These are phyloP conservation scores for Hipparchia semele DNA, from an alignment of 2,888 invertebrate species.

Conservation along the genomic window DNA sequence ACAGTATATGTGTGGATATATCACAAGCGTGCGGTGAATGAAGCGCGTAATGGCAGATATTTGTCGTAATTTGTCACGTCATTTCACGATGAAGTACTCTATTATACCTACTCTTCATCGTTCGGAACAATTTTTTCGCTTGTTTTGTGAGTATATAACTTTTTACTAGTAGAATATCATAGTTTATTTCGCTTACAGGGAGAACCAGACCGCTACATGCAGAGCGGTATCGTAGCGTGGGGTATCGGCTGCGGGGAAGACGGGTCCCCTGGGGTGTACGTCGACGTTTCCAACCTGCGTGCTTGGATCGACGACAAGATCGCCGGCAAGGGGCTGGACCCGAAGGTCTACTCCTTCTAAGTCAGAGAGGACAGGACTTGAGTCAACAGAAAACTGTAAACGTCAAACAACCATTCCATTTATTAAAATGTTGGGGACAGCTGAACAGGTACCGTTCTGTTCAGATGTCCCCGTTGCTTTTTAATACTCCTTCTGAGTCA, in stretches of 20 bases:
- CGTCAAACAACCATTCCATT: neutral
- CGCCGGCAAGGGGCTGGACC: constrained; percentile 69
- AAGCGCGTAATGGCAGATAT: too few relatives aligned
- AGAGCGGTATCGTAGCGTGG: constrained; percentile 87
- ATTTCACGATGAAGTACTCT: too few relatives aligned
- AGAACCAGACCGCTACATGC: constrained; percentile 48
- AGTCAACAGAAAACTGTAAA: neutral
- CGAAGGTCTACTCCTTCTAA: constrained; percentile 51
- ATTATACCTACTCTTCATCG: too few relatives aligned
- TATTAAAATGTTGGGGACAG: neutral
- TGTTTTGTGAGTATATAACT: too few relatives aligned
- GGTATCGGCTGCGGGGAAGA: constrained; percentile 86
- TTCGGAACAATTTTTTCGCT: too few relatives aligned
- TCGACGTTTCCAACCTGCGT: constrained; percentile 83
- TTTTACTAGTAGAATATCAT: too few relatives aligned
- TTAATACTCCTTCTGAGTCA: too few relatives aligned
- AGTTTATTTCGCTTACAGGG: constrained; percentile 41
- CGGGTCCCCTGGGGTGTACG: constrained; percentile 44
- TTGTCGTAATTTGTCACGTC: too few relatives aligned
- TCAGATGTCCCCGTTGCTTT: neutral
- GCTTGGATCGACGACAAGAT: constrained; percentile 88
- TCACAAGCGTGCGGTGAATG: too few relatives aligned
- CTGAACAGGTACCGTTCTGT: neutral
- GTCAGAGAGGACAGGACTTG: too few relatives aligned
- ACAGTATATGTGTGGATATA: too few relatives aligned